Conservation (phyloP, 1,140 invertebrate genomes). For the Planococcus citri region DNA sequence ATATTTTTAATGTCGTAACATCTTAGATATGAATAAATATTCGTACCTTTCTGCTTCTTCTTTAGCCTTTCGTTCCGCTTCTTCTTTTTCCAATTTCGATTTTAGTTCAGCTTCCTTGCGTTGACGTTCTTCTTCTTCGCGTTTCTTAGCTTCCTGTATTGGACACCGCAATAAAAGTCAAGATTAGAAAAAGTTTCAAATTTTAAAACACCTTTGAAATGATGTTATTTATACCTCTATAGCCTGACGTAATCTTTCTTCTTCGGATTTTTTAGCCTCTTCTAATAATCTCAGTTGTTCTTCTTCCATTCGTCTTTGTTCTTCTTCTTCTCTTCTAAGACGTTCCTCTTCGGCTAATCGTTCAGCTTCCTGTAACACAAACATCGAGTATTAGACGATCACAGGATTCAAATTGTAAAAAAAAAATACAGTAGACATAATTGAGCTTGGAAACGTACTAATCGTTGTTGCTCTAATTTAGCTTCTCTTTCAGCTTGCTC, state of each 20-base stretch:
- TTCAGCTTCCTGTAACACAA: conserved; percentile 47
- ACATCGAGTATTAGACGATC: conserved; percentile 8
- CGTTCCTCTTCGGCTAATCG: conserved; percentile 58
- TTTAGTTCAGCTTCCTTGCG: conserved; percentile 51
- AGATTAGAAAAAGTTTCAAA: no score
- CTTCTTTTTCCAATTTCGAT: conserved; percentile 58
- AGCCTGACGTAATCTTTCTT: conserved; percentile 56
- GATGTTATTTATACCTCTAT: conserved; percentile 38
- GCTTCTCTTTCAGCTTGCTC: conserved; percentile 77
- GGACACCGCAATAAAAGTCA: background rate
- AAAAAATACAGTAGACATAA: background rate
- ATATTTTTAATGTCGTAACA: background rate
- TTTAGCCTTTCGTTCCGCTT: conserved; percentile 56
- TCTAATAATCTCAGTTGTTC: conserved; percentile 54
- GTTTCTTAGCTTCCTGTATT: conserved; percentile 41
- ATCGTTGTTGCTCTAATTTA: conserved; percentile 61
- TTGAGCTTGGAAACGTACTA: conserved; percentile 36
- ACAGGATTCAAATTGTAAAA: background rate
- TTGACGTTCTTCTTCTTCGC: conserved; percentile 52
- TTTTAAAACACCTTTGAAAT: no score
- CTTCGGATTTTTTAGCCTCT: conserved; percentile 56
- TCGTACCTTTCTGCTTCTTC: conserved; percentile 58
- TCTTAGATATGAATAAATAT: no score
- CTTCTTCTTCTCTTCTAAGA: conserved; percentile 64
- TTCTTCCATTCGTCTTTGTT: conserved; percentile 60